Evolutionary conservation across 2,888 invertebrate genomes (phyloP).

Genomic region (Lepidonotus clava): DNA sequence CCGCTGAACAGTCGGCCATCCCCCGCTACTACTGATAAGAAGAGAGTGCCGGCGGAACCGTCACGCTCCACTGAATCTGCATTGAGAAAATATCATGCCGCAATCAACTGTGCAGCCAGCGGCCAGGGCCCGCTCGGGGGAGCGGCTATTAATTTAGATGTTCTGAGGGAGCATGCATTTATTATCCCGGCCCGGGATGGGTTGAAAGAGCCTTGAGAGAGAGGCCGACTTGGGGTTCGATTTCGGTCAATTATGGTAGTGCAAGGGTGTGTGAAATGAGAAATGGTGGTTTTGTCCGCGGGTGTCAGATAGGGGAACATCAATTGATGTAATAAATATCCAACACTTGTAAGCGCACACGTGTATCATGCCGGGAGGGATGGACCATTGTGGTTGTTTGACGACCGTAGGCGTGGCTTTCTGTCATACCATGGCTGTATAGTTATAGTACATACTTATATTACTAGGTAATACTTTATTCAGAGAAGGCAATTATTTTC

Average conservation of each 20-base stretch:
- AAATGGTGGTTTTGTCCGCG: neutral
- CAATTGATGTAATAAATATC: conserved; percentile 7
- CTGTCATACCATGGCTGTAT: too few relatives aligned
- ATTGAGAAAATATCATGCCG: conserved; percentile 37
- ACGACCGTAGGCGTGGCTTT: too few relatives aligned
- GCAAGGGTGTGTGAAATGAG: conserved; percentile 10
- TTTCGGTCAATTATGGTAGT: conserved; percentile 2
- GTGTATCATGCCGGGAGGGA: too few relatives aligned
- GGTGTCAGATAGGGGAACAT: neutral
- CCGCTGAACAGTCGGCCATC: neutral
- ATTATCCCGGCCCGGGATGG: conserved; percentile 19
- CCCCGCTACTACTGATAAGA: conserved; percentile 19
- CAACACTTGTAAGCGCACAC: neutral
- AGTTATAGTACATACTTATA: too few relatives aligned
- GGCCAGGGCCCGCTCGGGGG: neutral
- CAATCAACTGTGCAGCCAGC: neutral
- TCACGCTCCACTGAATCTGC: neutral
- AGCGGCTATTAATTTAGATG: conserved; percentile 29
- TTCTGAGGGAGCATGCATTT: conserved; percentile 33
- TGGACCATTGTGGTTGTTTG: too few relatives aligned
- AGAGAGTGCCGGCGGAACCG: neutral
- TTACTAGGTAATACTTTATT: too few relatives aligned
- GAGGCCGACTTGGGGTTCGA: neutral
- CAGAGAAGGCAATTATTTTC: too few relatives aligned
- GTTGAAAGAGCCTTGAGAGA: conserved; percentile 21